Percentiles rank a stretch among this genome's conserved stretches.
phyloP scores from a whole-genome alignment of 2,888 invertebrate genomes.

The Plagodis dolabraria region DNA sequence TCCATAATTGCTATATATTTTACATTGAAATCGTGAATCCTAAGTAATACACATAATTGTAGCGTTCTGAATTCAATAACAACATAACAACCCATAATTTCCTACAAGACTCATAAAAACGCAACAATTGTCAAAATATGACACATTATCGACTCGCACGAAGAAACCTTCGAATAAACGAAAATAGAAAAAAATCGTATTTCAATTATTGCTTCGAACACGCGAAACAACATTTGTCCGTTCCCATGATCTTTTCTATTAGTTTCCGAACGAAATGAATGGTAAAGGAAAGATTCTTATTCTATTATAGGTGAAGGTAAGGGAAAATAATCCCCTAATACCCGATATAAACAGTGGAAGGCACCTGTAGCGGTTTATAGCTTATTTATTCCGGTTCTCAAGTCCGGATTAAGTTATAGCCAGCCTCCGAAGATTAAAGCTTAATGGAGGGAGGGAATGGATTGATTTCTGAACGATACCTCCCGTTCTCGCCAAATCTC shows the following conservation, averaged over 20 bases:
- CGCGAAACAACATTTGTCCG: slow-evolving; percentile 70
- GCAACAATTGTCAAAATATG: slow-evolving; percentile 47
- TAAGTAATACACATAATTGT: slow-evolving; percentile 12
- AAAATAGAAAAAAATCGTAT: slow-evolving; percentile 60
- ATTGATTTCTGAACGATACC: slow-evolving; percentile 79
- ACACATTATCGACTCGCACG: slow-evolving; percentile 64
- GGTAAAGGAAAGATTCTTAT: slow-evolving; percentile 24
- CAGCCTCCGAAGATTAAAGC: slow-evolving; percentile 81
- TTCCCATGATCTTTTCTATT: slow-evolving; percentile 67
- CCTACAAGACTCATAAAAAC: slow-evolving; percentile 29
- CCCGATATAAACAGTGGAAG: slow-evolving; percentile 64
- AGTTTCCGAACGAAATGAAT: slow-evolving; percentile 28
- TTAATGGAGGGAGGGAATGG: slow-evolving; percentile 76
- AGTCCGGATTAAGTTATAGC: slow-evolving; percentile 83
- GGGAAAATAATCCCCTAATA: slow-evolving; percentile 52
- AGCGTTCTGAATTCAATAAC: slow-evolving; percentile 27
- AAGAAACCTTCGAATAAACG: slow-evolving; percentile 56
- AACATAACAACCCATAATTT: slow-evolving; percentile 21
- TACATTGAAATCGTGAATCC: no score
- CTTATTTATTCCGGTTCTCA: slow-evolving; percentile 81
- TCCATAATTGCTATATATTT: no score
- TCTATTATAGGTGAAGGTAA: slow-evolving; percentile 25
- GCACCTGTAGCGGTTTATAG: slow-evolving; percentile 82
- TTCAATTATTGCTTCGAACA: slow-evolving; percentile 74
- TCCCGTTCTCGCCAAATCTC: slow-evolving; percentile 59